Conservation (phyloP, 1,140 invertebrate genomes). For the Drosophila baimaii region DNA sequence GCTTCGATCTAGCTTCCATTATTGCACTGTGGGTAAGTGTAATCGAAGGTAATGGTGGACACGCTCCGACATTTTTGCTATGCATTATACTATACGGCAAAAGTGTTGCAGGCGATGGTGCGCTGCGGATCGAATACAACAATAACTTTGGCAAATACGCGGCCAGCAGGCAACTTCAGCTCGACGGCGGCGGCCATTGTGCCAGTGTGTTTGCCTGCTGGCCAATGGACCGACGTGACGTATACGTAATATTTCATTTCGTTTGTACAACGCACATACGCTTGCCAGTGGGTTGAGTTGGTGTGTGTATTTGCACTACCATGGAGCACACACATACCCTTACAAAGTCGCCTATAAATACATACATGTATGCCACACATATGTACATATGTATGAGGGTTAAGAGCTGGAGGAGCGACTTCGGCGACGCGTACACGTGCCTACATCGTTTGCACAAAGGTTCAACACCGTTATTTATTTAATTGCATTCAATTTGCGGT, state of each 20-base stretch:
- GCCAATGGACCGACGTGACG: conserved; percentile 76
- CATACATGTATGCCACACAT: not conserved
- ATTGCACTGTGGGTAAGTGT: not conserved
- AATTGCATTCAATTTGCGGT: conserved; percentile 83
- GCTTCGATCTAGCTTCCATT: no score
- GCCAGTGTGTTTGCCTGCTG: conserved; percentile 52
- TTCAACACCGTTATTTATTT: conserved; percentile 82
- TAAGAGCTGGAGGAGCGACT: conserved; percentile 39
- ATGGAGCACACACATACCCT: conserved; percentile 21
- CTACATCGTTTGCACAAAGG: conserved; percentile 75
- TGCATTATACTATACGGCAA: not conserved
- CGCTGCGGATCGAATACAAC: conserved; percentile 54
- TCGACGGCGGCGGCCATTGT: conserved; percentile 42
- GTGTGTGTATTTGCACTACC: conserved; percentile 41
- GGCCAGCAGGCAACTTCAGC: conserved; percentile 41
- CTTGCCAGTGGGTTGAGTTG: conserved; percentile 3
- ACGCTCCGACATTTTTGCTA: not conserved
- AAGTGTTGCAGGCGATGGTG: conserved; percentile 8
- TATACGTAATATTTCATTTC: conserved; percentile 82
- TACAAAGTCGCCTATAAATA: conserved; percentile 9
- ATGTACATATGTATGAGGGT: not conserved
- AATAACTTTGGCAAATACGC: conserved; percentile 75
- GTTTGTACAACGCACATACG: conserved; percentile 61
- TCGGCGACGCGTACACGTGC: conserved; percentile 51
- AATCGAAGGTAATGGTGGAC: not conserved